These are phyloP conservation scores for Ectemnius cavifrons DNA, from an alignment of 2,888 invertebrate species.

Conservation along the genomic window DNA sequence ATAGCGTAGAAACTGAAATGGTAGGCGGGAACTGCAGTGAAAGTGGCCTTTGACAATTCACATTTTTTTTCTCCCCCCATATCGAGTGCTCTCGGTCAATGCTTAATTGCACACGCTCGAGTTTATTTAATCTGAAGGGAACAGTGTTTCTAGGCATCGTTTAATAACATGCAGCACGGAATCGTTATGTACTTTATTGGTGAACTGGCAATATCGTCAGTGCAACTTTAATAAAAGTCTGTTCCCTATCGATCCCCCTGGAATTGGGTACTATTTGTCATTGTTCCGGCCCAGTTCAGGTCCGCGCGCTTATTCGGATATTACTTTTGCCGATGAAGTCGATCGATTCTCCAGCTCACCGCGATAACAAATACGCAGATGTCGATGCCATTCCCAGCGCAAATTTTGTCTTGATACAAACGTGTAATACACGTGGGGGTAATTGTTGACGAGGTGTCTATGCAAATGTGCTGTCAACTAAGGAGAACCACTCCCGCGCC, in stretches of 20 bases:
- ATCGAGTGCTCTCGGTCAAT: too few relatives aligned
- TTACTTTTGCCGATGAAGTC: constrained; percentile 23
- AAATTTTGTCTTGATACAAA: constrained; percentile 13
- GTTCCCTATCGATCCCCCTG: constrained; percentile 41
- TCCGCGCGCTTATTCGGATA: constrained; percentile 28
- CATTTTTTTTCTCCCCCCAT: too few relatives aligned
- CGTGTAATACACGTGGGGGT: not conserved
- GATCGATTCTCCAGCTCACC: constrained; percentile 44
- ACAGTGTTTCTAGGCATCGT: constrained; percentile 24
- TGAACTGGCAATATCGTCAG: constrained; percentile 29
- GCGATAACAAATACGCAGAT: constrained; percentile 12
- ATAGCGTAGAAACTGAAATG: too few relatives aligned
- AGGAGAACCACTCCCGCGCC: too few relatives aligned
- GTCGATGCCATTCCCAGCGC: not conserved
- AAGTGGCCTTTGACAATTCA: too few relatives aligned
- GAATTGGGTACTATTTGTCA: constrained; percentile 56
- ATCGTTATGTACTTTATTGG: too few relatives aligned
- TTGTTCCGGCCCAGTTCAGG: constrained; percentile 38
- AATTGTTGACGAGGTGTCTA: too few relatives aligned
- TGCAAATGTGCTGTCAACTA: too few relatives aligned
- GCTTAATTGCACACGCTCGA: not conserved
- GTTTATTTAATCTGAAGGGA: constrained; percentile 40
- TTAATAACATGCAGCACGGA: constrained; percentile 28
- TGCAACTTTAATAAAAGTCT: constrained; percentile 56
- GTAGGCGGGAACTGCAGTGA: too few relatives aligned